A percentile compares a stretch with the other conserved stretches of the same genome.
Evolutionary conservation across 2,113 vertebrate genomes (phyloP).

Genomic region (Coregonus clupeaformis): DNA sequence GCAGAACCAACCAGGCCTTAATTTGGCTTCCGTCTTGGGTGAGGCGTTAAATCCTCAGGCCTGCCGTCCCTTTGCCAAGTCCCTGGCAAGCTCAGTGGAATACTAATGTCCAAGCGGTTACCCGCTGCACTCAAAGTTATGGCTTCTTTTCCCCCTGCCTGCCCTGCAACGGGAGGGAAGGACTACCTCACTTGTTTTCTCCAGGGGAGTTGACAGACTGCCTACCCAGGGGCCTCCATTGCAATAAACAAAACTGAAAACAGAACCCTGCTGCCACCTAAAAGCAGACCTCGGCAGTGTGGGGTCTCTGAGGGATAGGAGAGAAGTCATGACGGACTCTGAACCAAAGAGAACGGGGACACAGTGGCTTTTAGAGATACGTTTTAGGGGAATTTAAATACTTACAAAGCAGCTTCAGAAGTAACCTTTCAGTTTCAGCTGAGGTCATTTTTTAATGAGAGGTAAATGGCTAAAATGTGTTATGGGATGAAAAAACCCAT

Average conservation of each 20-base stretch:
- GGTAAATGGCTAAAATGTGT: not conserved
- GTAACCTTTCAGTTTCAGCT: not conserved
- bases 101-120: slow-evolving; percentile 64
- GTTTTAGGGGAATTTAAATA: not conserved
- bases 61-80: slow-evolving; percentile 27
- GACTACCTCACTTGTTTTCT: slow-evolving; percentile 44
- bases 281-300: slow-evolving; percentile 36
- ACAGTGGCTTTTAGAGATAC: not conserved
- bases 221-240: slow-evolving; percentile 44
- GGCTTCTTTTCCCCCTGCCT: slow-evolving; percentile 26
- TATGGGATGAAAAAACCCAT: not conserved
- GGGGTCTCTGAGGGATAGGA: not conserved
- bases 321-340: not conserved
- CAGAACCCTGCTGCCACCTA: slow-evolving; percentile 33
- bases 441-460: not conserved
- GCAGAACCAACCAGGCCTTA: slow-evolving; percentile 28
- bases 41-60: slow-evolving; percentile 47
- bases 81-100: slow-evolving; percentile 57
- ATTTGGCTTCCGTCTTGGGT: slow-evolving; percentile 41
- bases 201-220: slow-evolving; percentile 47
- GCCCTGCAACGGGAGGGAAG: slow-evolving; percentile 14
- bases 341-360: not conserved
- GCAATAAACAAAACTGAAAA: slow-evolving; percentile 53
- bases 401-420: not conserved
- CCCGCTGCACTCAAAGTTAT: slow-evolving; percentile 58